phyloP scores from a whole-genome alignment of 2,113 vertebrate species.

The Phylloscopus trochilus region DNA sequence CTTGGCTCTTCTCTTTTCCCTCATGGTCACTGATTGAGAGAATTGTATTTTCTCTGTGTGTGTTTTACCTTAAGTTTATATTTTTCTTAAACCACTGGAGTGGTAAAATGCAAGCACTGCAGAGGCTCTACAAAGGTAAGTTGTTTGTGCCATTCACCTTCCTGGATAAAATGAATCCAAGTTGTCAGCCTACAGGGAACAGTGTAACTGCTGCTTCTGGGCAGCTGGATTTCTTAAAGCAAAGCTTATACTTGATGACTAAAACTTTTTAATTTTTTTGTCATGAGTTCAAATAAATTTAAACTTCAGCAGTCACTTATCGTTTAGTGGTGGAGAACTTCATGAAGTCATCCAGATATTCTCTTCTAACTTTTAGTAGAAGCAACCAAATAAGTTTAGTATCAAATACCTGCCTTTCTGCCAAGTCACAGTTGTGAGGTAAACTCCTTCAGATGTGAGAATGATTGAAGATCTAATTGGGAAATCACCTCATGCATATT shows the following conservation, averaged over 20 bases:
- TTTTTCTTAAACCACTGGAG: not conserved
- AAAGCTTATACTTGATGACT: not conserved
- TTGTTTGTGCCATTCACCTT: not conserved
- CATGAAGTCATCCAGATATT: not conserved
- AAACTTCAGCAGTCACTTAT: not conserved
- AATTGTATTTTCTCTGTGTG: not conserved
- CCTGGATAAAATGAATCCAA: not conserved
- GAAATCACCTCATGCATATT: not conserved
- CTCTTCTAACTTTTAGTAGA: not conserved
- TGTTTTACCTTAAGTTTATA: not conserved
- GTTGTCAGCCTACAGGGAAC: not conserved
- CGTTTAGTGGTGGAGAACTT: not conserved
- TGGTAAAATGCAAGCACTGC: not conserved
- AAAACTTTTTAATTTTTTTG: not conserved
- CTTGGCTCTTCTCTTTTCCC: not conserved
- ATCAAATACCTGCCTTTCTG: not conserved
- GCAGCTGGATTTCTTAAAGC: not conserved
- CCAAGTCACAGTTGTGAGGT: not conserved
- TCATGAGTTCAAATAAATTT: not conserved
- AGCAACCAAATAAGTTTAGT: not conserved
- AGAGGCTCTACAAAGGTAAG: conserved; percentile 20
- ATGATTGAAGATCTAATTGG: not conserved
- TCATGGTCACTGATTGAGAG: not conserved
- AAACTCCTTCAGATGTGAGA: not conserved
- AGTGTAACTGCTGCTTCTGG: not conserved